Evolutionary conservation across 2,797 vertebrate species (phyloP).

Genomic region (Tachyglossus aculeatus): DNA sequence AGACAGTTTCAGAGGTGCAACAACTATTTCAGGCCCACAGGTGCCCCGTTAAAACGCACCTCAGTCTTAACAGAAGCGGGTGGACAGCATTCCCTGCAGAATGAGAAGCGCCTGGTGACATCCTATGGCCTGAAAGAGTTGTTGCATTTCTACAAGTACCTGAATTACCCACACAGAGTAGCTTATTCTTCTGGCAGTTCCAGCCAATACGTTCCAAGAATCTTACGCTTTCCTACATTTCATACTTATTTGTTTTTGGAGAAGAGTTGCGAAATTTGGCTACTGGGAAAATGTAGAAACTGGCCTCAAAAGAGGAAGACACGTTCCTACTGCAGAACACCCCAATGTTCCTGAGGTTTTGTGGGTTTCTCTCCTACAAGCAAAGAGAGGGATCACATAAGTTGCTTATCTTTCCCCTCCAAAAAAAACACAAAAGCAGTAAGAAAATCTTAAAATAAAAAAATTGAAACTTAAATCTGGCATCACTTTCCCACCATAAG

Average conservation of each 20-base stretch:
- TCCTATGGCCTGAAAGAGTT: neutral
- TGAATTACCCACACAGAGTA: neutral
- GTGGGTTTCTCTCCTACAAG: neutral
- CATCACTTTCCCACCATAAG: too few relatives aligned
- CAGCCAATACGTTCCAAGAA: neutral
- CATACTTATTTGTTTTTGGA: neutral
- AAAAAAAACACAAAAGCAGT: neutral
- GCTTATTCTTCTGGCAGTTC: neutral
- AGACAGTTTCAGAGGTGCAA: neutral
- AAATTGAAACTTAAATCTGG: too few relatives aligned
- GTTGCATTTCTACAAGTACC: neutral
- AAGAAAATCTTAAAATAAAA: neutral
- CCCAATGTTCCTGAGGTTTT: slow-evolving; percentile 11
- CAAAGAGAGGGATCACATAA: neutral
- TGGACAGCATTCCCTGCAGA: too few relatives aligned
- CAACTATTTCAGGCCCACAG: neutral
- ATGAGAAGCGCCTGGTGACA: too few relatives aligned
- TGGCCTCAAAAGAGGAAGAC: neutral
- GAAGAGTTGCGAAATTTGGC: slow-evolving; percentile 8
- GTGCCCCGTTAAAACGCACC: too few relatives aligned
- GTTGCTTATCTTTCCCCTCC: neutral
- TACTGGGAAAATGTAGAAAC: neutral
- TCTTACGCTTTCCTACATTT: neutral
- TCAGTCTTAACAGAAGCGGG: too few relatives aligned
- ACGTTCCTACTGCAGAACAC: neutral